These are phyloP conservation scores for Zeuzera pyrina DNA, from an alignment of 2,888 invertebrate genomes.

Conservation along the genomic window DNA sequence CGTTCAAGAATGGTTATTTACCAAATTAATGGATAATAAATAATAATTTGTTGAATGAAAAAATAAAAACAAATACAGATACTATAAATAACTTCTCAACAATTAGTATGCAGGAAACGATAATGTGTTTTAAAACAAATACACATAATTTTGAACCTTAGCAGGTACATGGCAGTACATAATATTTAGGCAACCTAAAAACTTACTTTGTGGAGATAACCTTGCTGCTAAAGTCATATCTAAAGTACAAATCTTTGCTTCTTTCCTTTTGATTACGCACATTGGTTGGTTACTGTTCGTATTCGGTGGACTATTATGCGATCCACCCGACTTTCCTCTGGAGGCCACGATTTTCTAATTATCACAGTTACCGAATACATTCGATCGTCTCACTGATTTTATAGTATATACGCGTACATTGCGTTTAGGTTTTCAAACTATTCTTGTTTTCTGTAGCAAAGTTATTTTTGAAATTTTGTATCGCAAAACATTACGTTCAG, in stretches of 20 bases:
- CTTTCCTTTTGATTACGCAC: constrained; percentile 44
- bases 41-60: background rate
- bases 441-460: too few species aligned
- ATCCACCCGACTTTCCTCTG: constrained; percentile 31
- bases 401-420: too few species aligned
- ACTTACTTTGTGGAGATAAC: constrained; percentile 55
- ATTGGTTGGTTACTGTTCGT: constrained; percentile 36
- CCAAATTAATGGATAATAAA: background rate
- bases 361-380: too few species aligned
- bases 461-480: too few species aligned
- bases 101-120: background rate
- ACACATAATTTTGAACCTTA: too few species aligned
- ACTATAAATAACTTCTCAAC: background rate
- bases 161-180: too few species aligned
- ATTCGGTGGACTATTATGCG: constrained; percentile 25
- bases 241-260: constrained; percentile 32
- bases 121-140: too few species aligned
- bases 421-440: too few species aligned
- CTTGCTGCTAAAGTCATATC: constrained; percentile 59
- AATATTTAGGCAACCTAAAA: constrained; percentile 2
- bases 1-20: background rate
- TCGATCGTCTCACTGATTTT: too few species aligned
- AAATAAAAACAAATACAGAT: background rate
- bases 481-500: too few species aligned
- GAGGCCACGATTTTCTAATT: constrained; percentile 39